Evolutionary conservation across 1,140 invertebrate species (phyloP).

Genomic region (Gryon sp.): DNA sequence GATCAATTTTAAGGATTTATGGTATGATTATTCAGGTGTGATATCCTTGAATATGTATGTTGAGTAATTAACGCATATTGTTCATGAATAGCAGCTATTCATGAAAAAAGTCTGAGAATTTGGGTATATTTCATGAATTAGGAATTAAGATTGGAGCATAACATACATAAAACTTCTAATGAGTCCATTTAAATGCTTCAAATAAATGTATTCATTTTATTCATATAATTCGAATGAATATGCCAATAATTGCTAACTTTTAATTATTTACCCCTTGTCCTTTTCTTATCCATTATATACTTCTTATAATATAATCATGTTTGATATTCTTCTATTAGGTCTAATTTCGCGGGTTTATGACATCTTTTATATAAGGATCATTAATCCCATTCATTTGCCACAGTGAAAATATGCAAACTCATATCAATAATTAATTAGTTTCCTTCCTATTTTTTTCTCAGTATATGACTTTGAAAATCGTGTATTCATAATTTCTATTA

Average conservation of each 20-base stretch:
- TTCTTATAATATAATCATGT: conserved; percentile 13
- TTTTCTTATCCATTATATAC: neutral
- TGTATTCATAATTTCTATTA: too few relatives aligned
- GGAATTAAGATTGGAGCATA: too few relatives aligned
- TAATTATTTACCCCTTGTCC: conserved; percentile 20
- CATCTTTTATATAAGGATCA: conserved; percentile 12
- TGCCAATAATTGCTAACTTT: conserved; percentile 9
- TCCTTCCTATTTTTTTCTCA: neutral
- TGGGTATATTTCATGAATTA: too few relatives aligned
- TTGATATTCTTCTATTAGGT: conserved; percentile 25
- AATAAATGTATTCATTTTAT: conserved; percentile 23
- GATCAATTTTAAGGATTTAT: conserved; percentile 41
- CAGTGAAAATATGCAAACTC: conserved; percentile 10
- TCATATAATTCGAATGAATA: conserved; percentile 9
- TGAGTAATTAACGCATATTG: too few relatives aligned
- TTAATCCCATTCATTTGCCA: conserved; percentile 13
- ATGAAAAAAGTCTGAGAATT: too few relatives aligned
- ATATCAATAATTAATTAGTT: conserved; percentile 31
- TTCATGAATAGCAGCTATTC: too few relatives aligned
- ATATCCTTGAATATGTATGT: too few relatives aligned
- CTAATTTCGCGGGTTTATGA: conserved; percentile 13
- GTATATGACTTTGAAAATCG: too few relatives aligned
- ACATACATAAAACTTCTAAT: too few relatives aligned
- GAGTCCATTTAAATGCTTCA: conserved; percentile 17
- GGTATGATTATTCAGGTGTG: too few relatives aligned